Evolutionary conservation across 1,140 invertebrate species (phyloP).

Genomic region (Leptopilina boulardi): DNA sequence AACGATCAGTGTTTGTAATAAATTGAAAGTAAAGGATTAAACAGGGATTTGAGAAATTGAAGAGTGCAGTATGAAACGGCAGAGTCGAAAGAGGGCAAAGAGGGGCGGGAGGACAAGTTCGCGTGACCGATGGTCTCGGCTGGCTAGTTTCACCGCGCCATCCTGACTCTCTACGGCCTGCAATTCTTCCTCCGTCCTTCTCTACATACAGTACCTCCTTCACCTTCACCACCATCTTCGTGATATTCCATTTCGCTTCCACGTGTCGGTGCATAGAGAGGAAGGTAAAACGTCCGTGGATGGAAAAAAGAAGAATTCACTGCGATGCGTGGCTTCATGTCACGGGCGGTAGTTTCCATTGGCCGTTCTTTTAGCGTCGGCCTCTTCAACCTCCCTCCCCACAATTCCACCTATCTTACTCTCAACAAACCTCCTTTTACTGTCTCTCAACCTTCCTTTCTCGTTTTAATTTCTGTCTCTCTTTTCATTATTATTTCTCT

Average conservation of each 20-base stretch:
- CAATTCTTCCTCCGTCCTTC: constrained; percentile 44
- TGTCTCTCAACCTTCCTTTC: constrained; percentile 17
- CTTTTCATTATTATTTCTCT: not conserved
- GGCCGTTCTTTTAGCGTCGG: constrained; percentile 21
- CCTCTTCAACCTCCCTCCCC: not conserved
- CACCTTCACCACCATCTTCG: constrained; percentile 40
- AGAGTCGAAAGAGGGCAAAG: constrained; percentile 45
- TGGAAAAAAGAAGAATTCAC: constrained; percentile 37
- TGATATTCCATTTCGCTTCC: constrained; percentile 38
- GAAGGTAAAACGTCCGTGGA: constrained; percentile 38
- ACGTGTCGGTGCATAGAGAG: constrained; percentile 40
- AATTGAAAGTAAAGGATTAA: not conserved
- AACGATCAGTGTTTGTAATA: not conserved
- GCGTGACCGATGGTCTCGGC: constrained; percentile 65
- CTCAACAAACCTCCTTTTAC: not conserved
- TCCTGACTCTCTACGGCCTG: constrained; percentile 52
- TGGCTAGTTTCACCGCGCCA: constrained; percentile 63
- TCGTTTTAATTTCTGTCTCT: not conserved
- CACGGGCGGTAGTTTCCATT: constrained; percentile 51
- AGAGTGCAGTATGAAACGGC: not conserved
- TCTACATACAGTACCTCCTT: constrained; percentile 39
- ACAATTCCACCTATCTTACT: not conserved
- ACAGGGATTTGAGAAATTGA: not conserved
- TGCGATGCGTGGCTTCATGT: constrained; percentile 41
- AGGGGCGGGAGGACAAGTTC: constrained; percentile 56